Percentiles rank a stretch among this genome's conserved stretches.
These are phyloP conservation scores for Neotoxoptera formosana DNA, from an alignment of 1,140 invertebrate genomes.

Conservation along the genomic window DNA sequence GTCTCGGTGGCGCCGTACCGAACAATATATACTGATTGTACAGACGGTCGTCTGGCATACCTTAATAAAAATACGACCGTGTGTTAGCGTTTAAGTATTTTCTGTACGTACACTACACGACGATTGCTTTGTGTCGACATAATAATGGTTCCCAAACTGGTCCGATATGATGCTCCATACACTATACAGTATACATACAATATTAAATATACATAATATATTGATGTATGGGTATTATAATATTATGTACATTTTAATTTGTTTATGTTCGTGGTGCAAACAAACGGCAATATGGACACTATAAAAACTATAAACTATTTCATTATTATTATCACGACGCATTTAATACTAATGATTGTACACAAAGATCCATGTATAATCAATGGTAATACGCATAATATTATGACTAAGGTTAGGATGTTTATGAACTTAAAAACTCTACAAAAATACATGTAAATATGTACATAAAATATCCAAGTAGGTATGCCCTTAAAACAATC, in stretches of 20 bases:
- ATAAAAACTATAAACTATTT: not conserved
- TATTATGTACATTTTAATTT: not conserved
- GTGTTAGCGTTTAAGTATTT: constrained; percentile 1
- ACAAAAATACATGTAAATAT: too few relatives aligned
- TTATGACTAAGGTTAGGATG: too few relatives aligned
- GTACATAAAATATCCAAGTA: too few relatives aligned
- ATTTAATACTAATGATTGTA: too few relatives aligned
- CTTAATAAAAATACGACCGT: constrained; percentile 7
- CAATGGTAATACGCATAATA: too few relatives aligned
- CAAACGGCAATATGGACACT: not conserved
- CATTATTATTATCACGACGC: not conserved
- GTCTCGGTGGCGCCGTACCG: not conserved
- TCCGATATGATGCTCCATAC: not conserved
- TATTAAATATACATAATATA: not conserved
- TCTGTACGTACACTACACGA: not conserved
- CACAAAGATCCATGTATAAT: too few relatives aligned
- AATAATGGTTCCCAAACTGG: not conserved
- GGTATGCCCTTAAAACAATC: too few relatives aligned
- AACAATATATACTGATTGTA: constrained; percentile 9
- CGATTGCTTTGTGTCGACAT: not conserved
- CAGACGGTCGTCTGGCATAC: not conserved
- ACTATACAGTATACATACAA: too few relatives aligned
- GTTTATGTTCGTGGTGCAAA: not conserved
- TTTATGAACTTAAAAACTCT: too few relatives aligned
- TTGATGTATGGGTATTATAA: not conserved